phyloP scores from a whole-genome alignment of 2,113 vertebrate species.

The Dendrocopos noguchii region DNA sequence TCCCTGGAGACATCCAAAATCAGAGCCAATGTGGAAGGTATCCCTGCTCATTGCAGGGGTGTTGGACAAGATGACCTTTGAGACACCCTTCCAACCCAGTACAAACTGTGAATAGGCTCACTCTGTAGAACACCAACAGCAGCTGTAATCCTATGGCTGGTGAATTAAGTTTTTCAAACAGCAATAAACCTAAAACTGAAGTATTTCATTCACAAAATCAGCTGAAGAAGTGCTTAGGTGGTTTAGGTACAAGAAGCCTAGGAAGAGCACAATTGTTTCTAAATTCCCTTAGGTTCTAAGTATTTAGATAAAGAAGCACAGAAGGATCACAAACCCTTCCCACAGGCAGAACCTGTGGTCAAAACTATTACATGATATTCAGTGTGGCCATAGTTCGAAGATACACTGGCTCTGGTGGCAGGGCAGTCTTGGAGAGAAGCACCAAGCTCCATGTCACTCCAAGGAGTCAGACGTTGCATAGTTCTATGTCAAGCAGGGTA shows the following conservation, averaged over 20 bases:
- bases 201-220: not conserved
- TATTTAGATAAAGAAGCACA: not conserved
- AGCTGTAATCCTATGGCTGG: not conserved
- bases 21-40: too few species aligned
- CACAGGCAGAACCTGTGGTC: not conserved
- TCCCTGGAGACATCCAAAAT: too few species aligned
- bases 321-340: not conserved
- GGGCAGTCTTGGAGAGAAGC: not conserved
- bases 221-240: not conserved
- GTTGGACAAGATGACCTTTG: too few species aligned
- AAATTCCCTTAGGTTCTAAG: not conserved
- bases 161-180: not conserved
- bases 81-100: too few species aligned
- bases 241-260: not conserved
- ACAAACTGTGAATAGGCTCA: not conserved
- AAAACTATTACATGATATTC: not conserved
- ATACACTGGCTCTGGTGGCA: not conserved
- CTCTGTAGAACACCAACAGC: not conserved
- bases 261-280: not conserved
- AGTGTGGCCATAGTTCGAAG: not conserved
- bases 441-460: not conserved
- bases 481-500: not conserved
- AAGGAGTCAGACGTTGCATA: fast-evolving
- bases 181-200: not conserved
- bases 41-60: too few species aligned